A percentile compares a stretch with the other conserved stretches of the same genome.
These are phyloP conservation scores for Ancistrus triradiatus DNA, from an alignment of 2,113 vertebrate species.

Conservation along the genomic window DNA sequence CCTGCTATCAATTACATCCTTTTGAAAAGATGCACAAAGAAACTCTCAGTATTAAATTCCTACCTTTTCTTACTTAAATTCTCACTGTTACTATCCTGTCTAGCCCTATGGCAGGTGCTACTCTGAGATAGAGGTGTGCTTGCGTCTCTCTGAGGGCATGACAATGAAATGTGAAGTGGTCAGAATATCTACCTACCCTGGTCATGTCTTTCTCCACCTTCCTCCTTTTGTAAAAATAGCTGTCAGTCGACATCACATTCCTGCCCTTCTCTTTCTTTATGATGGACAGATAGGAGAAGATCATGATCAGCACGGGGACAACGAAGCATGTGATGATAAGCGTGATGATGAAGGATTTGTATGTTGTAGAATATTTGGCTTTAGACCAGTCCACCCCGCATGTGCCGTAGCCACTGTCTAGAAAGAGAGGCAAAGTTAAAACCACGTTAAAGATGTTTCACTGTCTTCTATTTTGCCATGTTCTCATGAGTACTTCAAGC, in stretches of 20 bases:
- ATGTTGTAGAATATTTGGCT: constrained; percentile 69
- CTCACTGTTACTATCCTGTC: too few relatives aligned
- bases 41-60: too few relatives aligned
- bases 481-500: neutral
- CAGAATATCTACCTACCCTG: constrained; percentile 59
- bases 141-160: too few relatives aligned
- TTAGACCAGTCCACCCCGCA: constrained; percentile 80
- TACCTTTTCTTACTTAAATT: too few relatives aligned
- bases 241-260: constrained; percentile 59
- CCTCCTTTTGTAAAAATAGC: constrained; percentile 69
- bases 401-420: constrained; percentile 74
- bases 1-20: too few relatives aligned
- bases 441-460: neutral
- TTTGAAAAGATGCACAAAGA: too few relatives aligned
- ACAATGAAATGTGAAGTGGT: neutral
- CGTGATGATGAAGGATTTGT: constrained; percentile 71
- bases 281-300: constrained; percentile 74
- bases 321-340: constrained; percentile 74
- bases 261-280: constrained; percentile 77
- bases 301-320: constrained; percentile 65
- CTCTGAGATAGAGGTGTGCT: too few relatives aligned
- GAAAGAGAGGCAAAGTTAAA: neutral
- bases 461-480: neutral
- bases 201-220: constrained; percentile 70
- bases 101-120: too few relatives aligned